phyloP scores from a whole-genome alignment of 1,140 invertebrate species.

The Delia radicum region DNA sequence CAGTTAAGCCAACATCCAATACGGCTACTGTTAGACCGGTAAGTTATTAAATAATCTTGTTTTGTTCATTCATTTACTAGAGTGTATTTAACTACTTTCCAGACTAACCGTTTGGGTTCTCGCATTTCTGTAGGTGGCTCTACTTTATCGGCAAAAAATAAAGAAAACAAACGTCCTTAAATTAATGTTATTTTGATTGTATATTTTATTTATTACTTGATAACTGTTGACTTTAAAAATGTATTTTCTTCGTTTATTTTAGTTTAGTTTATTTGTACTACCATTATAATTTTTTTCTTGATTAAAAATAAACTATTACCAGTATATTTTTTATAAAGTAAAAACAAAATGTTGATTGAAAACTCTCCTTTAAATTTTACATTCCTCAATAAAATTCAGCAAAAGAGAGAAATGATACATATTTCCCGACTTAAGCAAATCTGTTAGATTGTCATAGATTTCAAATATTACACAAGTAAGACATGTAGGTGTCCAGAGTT shows the following conservation, averaged over 20 bases:
- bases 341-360: too few species aligned
- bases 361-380: too few species aligned
- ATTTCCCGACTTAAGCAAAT: too few species aligned
- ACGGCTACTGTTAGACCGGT: background rate
- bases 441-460: too few species aligned
- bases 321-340: too few species aligned
- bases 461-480: too few species aligned
- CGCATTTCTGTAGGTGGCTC: background rate
- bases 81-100: background rate
- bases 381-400: too few species aligned
- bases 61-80: background rate
- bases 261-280: too few species aligned
- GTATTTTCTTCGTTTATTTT: background rate
- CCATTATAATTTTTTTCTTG: too few species aligned
- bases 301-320: too few species aligned
- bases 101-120: background rate
- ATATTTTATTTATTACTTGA: background rate
- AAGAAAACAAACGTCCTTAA: slow-evolving; percentile 30
- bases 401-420: too few species aligned
- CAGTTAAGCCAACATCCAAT: background rate
- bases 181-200: background rate
- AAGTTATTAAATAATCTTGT: background rate
- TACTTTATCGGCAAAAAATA: slow-evolving; percentile 3
- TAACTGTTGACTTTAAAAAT: background rate
- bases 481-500: too few species aligned